Conservation (phyloP, 2,888 invertebrate genomes). For the Myopa tessellatipennis region DNA sequence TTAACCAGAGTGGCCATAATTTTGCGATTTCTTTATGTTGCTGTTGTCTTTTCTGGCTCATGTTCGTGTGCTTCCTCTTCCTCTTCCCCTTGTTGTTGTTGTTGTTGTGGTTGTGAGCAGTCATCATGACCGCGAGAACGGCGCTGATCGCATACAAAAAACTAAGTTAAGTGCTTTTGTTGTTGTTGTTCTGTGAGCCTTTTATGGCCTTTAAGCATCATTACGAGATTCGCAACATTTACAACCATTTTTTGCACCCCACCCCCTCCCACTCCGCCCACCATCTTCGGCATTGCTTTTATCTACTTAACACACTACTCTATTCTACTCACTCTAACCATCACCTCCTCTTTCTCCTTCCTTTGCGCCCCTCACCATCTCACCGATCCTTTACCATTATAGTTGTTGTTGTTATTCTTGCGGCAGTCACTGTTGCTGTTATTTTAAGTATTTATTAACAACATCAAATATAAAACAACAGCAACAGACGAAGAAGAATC, state of each 20-base stretch:
- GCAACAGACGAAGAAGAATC: no score
- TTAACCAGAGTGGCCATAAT: neutral
- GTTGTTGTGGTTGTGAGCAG: neutral
- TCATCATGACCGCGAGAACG: neutral
- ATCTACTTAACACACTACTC: neutral
- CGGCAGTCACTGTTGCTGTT: neutral
- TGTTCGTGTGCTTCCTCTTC: neutral
- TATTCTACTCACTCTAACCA: neutral
- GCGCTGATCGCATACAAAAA: neutral
- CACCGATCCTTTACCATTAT: no score
- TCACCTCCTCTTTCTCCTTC: neutral
- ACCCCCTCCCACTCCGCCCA: neutral
- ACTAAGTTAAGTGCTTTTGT: neutral
- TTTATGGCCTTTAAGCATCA: slow-evolving; percentile 11
- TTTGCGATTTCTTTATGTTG: neutral
- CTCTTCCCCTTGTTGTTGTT: neutral
- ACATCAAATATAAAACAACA: neutral
- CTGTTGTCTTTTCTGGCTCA: neutral
- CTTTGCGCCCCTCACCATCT: neutral
- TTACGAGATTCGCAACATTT: slow-evolving; percentile 5
- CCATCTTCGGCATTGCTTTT: no score
- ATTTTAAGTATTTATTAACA: neutral
- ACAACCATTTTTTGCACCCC: neutral
- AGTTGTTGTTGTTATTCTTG: no score
- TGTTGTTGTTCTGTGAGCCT: slow-evolving; percentile 4